phyloP scores from a whole-genome alignment of 2,888 invertebrate genomes.

The Pollenia angustigena region DNA sequence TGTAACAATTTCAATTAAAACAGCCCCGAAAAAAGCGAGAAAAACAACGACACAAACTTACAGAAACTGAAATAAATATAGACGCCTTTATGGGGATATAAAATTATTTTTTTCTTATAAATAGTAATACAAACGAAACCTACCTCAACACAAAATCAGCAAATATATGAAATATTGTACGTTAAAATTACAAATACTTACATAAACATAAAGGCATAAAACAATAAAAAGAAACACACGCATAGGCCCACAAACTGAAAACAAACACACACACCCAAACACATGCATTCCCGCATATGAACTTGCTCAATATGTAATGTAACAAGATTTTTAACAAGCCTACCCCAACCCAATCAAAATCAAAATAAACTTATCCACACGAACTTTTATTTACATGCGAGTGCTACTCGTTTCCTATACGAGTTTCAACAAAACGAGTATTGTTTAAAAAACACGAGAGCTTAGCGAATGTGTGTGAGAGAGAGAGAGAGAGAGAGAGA shows the following conservation, averaged over 20 bases:
- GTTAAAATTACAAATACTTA: conserved; percentile 9
- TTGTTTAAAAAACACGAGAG: background rate
- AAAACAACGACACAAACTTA: conserved; percentile 9
- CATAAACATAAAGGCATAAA: background rate
- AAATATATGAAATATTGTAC: conserved; percentile 47
- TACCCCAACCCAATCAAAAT: conserved; percentile 43
- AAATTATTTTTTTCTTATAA: background rate
- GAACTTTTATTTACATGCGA: conserved; percentile 10
- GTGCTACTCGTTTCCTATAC: background rate
- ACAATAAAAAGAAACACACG: conserved; percentile 10
- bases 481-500: background rate
- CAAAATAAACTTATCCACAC: no score
- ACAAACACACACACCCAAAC: background rate
- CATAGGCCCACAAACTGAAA: conserved; percentile 22
- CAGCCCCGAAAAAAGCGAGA: conserved; percentile 1
- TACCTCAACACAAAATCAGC: conserved; percentile 61
- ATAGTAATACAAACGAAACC: conserved; percentile 56
- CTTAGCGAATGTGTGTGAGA: background rate
- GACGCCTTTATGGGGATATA: background rate
- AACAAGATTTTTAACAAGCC: conserved; percentile 34
- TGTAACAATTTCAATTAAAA: conserved; percentile 23
- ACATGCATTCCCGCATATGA: background rate
- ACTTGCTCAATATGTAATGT: no score
- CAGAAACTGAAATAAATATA: background rate
- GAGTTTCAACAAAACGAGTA: background rate